Evolutionary conservation across 2,797 vertebrate genomes (phyloP).

Genomic region (Falco concolor): DNA sequence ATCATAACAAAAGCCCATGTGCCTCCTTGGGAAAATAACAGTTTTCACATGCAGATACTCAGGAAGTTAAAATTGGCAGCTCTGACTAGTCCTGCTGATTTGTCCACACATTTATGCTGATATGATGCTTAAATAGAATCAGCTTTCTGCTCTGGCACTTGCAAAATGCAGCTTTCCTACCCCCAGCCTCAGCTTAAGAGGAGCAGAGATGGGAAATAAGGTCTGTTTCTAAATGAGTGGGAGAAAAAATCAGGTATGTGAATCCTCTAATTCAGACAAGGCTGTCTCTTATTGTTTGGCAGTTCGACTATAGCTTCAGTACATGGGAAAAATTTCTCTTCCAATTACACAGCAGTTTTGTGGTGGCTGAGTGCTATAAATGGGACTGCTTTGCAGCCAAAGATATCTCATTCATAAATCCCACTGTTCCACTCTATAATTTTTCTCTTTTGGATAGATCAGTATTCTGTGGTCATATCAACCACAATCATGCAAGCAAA

Average conservation of each 20-base stretch:
- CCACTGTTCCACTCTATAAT: slow-evolving; percentile 75
- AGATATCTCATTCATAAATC: slow-evolving; percentile 77
- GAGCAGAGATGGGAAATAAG: slow-evolving; percentile 18
- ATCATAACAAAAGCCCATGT: slow-evolving; percentile 31
- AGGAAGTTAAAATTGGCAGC: slow-evolving; percentile 57
- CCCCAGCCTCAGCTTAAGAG: slow-evolving; percentile 51
- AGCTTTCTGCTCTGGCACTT: slow-evolving; percentile 21
- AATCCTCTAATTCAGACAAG: slow-evolving; percentile 33
- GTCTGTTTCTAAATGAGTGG: slow-evolving; percentile 48
- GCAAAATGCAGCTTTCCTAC: not conserved
- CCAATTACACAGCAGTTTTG: slow-evolving; percentile 78
- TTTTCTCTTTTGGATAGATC: slow-evolving; percentile 80
- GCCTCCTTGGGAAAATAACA: slow-evolving; percentile 48
- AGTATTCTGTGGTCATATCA: slow-evolving; percentile 78
- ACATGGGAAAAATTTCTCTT: slow-evolving; percentile 74
- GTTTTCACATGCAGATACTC: slow-evolving; percentile 56
- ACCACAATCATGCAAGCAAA: slow-evolving; percentile 82
- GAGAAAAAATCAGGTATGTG: slow-evolving; percentile 59
- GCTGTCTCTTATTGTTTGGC: slow-evolving; percentile 61
- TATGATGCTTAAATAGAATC: slow-evolving; percentile 34
- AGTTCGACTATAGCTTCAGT: slow-evolving; percentile 52
- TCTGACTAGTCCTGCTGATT: slow-evolving; percentile 32
- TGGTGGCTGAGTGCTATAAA: slow-evolving; percentile 77
- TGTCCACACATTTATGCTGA: slow-evolving; percentile 33
- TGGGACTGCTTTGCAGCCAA: slow-evolving; percentile 73